Evolutionary conservation across 2,113 vertebrate genomes (phyloP).

Genomic region (Tenrec ecaudatus): DNA sequence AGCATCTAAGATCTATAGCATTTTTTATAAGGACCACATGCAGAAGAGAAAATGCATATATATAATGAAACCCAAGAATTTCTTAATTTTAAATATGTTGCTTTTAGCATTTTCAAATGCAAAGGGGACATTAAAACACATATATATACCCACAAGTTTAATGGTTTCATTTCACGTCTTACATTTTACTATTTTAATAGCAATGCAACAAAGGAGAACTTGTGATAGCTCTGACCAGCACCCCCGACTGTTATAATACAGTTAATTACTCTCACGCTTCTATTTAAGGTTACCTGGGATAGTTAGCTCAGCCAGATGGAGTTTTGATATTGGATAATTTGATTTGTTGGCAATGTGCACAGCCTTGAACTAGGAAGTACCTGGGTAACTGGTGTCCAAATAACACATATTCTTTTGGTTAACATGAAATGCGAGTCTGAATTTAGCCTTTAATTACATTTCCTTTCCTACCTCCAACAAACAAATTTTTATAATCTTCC

Average conservation of each 20-base stretch:
- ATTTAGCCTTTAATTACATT: conserved; percentile 90
- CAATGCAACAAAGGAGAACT: conserved; percentile 89
- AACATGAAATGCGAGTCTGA: conserved; percentile 88
- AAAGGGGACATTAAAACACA: conserved; percentile 84
- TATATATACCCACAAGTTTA: conserved; percentile 74
- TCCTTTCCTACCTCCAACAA: conserved; percentile 88
- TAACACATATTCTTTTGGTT: conserved; percentile 88
- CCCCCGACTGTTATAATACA: conserved; percentile 85
- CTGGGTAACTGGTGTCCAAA: conserved; percentile 89
- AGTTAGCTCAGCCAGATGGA: conserved; percentile 85
- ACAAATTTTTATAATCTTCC: conserved; percentile 88
- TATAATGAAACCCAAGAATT: conserved; percentile 64
- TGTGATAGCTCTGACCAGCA: conserved; percentile 86
- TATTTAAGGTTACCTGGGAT: conserved; percentile 90
- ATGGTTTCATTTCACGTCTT: conserved; percentile 90
- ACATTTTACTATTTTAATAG: conserved; percentile 89
- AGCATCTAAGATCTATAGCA: conserved; percentile 78
- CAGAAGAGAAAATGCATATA: conserved; percentile 79
- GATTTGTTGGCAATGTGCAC: conserved; percentile 86
- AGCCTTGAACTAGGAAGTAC: conserved; percentile 85
- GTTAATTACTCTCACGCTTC: conserved; percentile 82
- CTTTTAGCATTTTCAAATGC: conserved; percentile 85
- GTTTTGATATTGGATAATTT: conserved; percentile 86
- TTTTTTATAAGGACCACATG: conserved; percentile 85
- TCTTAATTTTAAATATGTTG: conserved; percentile 84